Evolutionary conservation across 2,888 invertebrate genomes (phyloP), one percentile per base, ranked within the genome.

Genomic region (Aspidapion aeneum): DNA sequence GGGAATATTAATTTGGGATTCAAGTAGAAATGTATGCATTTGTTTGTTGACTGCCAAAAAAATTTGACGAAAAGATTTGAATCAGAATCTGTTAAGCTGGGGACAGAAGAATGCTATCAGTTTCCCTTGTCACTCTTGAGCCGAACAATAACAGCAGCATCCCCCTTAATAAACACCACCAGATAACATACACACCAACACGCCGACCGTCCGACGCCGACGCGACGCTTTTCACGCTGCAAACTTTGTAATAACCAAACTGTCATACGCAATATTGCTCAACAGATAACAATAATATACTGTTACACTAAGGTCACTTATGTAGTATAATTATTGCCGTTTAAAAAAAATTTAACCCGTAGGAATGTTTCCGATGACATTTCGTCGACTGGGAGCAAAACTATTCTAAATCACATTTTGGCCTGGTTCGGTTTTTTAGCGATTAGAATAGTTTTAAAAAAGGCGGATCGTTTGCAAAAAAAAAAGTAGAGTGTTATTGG

Each of bases 241-340:
- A 50, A 55, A 56, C 57, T 58, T 22, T 63, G 68, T 68, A 71
- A 71, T 71, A 73, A 73, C 71, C 65, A 69, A 71, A 70, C 73
- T 74, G 73, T 75, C 74, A 74, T 72, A 74, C 70, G 72, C 74
- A 75, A 74, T 71, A 73, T 70, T 68, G 65, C 67, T 62, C 68
- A 70, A 70, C 63, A 68, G 35, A 35, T 35, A 35, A 35, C 12
- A 35, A 35, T 35, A n/a, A 35, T 35, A 35, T 3, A 7, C 35
- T 12, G 12, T 12, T 3, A 35, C 12, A 35, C n/a, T 35, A 35
- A 35, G 35, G 35, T 35, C 35, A 35, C 35, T 35, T 35, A 12
- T 3, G 35, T 35, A 12, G 35, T 7, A 35, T 7, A 35, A n/a
- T n/a, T n/a, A n/a, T n/a, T n/a, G n/a, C n/a, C n/a, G n/a, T n/a